Evolutionary conservation across 2,888 invertebrate species (phyloP).

Genomic region (Temnothorax unifasciatus): DNA sequence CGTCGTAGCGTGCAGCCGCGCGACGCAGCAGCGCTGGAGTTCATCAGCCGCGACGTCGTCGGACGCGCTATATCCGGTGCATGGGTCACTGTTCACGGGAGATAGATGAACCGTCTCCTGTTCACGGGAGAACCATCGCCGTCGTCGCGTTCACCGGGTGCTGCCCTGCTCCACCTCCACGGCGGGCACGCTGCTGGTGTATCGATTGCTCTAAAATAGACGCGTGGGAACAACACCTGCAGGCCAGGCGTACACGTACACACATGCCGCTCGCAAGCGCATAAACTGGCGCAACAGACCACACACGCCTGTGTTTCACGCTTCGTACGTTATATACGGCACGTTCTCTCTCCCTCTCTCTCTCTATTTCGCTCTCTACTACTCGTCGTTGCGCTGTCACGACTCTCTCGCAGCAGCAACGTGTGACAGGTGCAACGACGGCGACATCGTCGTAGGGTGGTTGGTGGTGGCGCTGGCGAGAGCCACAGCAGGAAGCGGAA

Average conservation of each 20-base stretch:
- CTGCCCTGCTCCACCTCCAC: constrained; percentile 70
- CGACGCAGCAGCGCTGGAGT: not conserved
- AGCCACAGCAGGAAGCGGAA: constrained; percentile 70
- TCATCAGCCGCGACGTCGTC: constrained; percentile 13
- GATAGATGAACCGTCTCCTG: constrained; percentile 66
- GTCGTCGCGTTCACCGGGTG: constrained; percentile 71
- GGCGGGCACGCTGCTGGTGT: constrained; percentile 76
- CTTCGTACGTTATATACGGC: constrained; percentile 58
- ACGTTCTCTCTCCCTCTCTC: constrained; percentile 56
- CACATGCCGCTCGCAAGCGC: constrained; percentile 58
- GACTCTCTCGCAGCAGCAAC: constrained; percentile 70
- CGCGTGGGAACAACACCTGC: constrained; percentile 84
- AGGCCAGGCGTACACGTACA: constrained; percentile 71
- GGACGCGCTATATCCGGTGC: constrained; percentile 43
- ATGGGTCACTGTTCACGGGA: constrained; percentile 47
- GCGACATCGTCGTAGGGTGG: constrained; percentile 60
- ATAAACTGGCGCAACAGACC: constrained; percentile 54
- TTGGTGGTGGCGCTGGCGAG: constrained; percentile 69
- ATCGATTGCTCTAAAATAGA: constrained; percentile 85
- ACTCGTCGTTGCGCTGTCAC: constrained; percentile 59
- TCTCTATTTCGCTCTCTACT: constrained; percentile 63
- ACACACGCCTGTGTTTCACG: constrained; percentile 40
- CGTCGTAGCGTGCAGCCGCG: constrained; percentile 21
- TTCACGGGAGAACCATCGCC: constrained; percentile 55
- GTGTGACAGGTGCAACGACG: constrained; percentile 77